Evolutionary conservation across 2,113 vertebrate species (phyloP).

Genomic region (Anoplopoma fimbria): DNA sequence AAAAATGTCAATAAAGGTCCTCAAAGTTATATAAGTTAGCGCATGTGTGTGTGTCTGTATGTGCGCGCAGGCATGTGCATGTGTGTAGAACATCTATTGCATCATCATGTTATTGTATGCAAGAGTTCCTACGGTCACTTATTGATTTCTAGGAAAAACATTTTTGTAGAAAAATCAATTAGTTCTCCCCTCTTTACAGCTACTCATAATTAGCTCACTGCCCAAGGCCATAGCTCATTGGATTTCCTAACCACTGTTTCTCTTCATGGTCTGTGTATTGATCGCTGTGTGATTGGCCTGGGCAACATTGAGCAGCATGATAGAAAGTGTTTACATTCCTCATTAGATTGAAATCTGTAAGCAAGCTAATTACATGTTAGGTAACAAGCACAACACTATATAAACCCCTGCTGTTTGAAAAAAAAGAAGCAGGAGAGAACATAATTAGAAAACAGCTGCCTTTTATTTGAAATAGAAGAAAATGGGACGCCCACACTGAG

Average conservation of each 20-base stretch:
- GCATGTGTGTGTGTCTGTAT: not conserved
- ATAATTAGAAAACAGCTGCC: constrained; percentile 5
- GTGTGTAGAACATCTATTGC: too few relatives aligned
- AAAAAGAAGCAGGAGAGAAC: not conserved
- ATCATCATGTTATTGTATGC: not conserved
- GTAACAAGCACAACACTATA: constrained; percentile 6
- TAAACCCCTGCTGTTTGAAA: not conserved
- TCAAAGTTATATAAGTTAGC: not conserved
- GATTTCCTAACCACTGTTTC: constrained; percentile 27
- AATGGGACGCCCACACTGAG: constrained; percentile 1
- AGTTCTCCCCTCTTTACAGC: not conserved
- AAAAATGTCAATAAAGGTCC: not conserved
- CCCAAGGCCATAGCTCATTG: constrained; percentile 8
- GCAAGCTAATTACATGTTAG: constrained; percentile 36
- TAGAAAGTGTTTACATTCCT: not conserved
- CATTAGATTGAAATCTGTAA: constrained; percentile 10
- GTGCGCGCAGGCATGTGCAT: too few relatives aligned
- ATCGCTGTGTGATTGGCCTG: constrained; percentile 11
- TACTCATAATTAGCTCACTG: constrained; percentile 21
- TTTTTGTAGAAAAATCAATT: constrained; percentile 40
- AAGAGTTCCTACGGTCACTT: not conserved
- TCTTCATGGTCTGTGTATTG: constrained; percentile 48
- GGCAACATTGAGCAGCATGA: not conserved
- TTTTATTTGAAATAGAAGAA: not conserved
- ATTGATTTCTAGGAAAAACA: constrained; percentile 41